Evolutionary conservation across 2,888 invertebrate genomes (phyloP), one percentile per base, ranked within the genome.

Genomic region (Apodemia duryi): DNA sequence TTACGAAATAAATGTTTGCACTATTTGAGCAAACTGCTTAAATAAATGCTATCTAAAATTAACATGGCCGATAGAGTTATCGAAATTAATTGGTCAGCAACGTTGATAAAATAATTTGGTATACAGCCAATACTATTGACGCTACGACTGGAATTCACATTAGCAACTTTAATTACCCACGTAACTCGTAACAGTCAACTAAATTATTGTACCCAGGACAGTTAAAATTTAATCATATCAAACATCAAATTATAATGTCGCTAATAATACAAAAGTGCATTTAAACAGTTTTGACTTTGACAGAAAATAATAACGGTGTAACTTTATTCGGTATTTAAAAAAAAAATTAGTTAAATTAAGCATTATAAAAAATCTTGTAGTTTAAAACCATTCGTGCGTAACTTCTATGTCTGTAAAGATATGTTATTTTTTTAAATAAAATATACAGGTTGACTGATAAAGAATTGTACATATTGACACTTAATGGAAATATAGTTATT

Each of bases 101-200:
- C 32, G 57, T 60, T 60, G 32, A 32, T 60, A 60, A 60, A 60
- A 60, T 60, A 60, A 60, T 60, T 60, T 60, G 57, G 57, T 60
- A 60, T 35, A 60, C 35, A 32, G 57, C 57, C 57, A 60, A 60
- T 60, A 60, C 57, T 60, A 35, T 60, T 32, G 57, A 32, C 32
- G 57, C 32, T 35, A 57, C 32, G 5, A 60, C 57, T 60, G 57
- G 57, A 60, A 60, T 60, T 13, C 57, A 60, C 32, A 60, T 60
- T 60, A 60, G 57, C 32, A 32, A 60, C 57, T 60, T 60, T 60
- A 60, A 60, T 35, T 57, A 57, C 54, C 13, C 57, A 57, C 57
- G 29, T 57, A 29, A 57, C 57, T 57, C 57, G 57, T 29, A 57
- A 57, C 32, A 29, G 32, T 10, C 10, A 46, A 57, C 32, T 57